Percentiles rank a stretch among this genome's conserved stretches.
Conservation (phyloP, 2,113 vertebrate genomes). For the Clarias magur region DNA sequence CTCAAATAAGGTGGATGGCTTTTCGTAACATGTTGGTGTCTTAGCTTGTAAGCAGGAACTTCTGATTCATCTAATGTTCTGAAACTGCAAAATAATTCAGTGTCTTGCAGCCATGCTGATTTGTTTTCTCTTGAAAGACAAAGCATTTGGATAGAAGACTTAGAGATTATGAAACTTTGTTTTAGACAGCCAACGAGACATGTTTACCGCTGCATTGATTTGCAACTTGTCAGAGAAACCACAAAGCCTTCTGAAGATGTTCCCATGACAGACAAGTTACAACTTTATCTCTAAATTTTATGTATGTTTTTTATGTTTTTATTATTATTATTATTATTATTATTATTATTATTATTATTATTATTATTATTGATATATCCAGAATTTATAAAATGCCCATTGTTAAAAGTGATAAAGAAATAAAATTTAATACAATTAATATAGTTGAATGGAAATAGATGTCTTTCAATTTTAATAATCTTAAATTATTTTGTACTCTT, state of each 20-base stretch:
- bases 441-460: too few relatives aligned
- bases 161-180: not conserved
- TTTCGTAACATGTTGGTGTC: not conserved
- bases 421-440: too few relatives aligned
- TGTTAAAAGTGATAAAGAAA: too few relatives aligned
- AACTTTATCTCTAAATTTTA: not conserved
- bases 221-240: constrained; percentile 1
- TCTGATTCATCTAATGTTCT: not conserved
- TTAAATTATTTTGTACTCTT: too few relatives aligned
- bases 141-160: not conserved
- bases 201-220: constrained; percentile 6
- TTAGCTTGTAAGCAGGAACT: not conserved
- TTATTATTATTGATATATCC: too few relatives aligned
- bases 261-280: not conserved
- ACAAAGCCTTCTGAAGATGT: not conserved
- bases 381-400: too few relatives aligned
- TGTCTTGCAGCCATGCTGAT: not conserved
- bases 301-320: too few relatives aligned
- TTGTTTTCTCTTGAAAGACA: not conserved
- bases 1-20: not conserved
- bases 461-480: too few relatives aligned
- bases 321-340: too few relatives aligned
- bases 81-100: not conserved
- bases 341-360: too few relatives aligned
- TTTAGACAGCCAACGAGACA: not conserved